A percentile compares a stretch with the other conserved stretches of the same genome.
Evolutionary conservation across 1,140 invertebrate genomes (phyloP).

Genomic region (Drosophila takahashii): DNA sequence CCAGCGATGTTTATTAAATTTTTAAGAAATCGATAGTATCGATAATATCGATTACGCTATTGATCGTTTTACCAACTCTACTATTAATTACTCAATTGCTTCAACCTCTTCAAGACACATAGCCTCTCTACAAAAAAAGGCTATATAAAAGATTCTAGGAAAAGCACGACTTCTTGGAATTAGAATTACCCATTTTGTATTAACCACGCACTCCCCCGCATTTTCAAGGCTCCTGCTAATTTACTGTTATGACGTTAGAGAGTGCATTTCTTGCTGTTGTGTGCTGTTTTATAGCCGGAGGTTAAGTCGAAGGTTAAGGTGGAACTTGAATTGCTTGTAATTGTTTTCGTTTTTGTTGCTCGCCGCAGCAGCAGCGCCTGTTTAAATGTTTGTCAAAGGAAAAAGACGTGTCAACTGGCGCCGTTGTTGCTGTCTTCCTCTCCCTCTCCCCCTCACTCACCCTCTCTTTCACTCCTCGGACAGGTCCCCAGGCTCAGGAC

Average conservation of each 20-base stretch:
- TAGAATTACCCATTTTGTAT: neutral
- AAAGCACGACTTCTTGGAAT: neutral
- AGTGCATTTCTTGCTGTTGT: neutral
- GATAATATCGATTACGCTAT: too few relatives aligned
- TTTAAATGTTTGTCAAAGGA: constrained; percentile 74
- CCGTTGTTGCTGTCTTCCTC: constrained; percentile 40
- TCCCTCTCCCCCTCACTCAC: neutral
- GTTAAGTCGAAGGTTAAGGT: constrained; percentile 42
- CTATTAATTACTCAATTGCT: too few relatives aligned
- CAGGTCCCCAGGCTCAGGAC: constrained; percentile 46
- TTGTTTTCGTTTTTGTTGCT: constrained; percentile 60
- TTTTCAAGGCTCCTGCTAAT: constrained; percentile 32
- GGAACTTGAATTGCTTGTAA: constrained; percentile 67
- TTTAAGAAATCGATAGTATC: too few relatives aligned
- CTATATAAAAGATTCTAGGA: neutral
- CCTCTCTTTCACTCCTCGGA: constrained; percentile 4
- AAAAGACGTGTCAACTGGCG: constrained; percentile 73
- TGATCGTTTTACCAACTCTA: too few relatives aligned
- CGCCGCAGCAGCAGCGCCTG: constrained; percentile 46
- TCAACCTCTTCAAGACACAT: too few relatives aligned
- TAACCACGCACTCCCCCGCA: neutral
- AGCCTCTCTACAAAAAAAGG: too few relatives aligned
- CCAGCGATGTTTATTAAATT: too few relatives aligned
- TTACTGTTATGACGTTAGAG: constrained; percentile 75
- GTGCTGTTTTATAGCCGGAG: constrained; percentile 9